phyloP scores from a whole-genome alignment of 1,140 invertebrate species.

The Drosophila kohkoa region DNA sequence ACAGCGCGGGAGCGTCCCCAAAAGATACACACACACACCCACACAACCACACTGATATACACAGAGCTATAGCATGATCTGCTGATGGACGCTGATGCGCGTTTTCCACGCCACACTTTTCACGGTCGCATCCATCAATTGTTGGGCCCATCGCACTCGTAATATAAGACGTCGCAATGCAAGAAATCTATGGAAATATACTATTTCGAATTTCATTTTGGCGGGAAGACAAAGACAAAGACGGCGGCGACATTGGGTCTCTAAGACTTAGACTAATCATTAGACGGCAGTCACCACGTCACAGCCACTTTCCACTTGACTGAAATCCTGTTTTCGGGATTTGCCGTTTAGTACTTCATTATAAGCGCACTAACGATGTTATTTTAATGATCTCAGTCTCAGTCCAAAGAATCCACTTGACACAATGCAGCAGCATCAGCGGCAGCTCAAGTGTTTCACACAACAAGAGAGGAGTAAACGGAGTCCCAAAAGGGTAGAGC shows the following conservation, averaged over 20 bases:
- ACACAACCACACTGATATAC: slow-evolving; percentile 17
- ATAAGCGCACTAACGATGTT: slow-evolving; percentile 80
- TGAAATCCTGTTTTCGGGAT: slow-evolving; percentile 46
- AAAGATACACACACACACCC: slow-evolving; percentile 41
- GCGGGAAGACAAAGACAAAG: slow-evolving; percentile 9
- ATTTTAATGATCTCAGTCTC: slow-evolving; percentile 81
- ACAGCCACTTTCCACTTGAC: slow-evolving; percentile 55
- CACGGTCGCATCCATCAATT: slow-evolving; percentile 78
- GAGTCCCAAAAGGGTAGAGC: slow-evolving; percentile 46
- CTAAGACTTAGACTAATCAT: slow-evolving; percentile 79
- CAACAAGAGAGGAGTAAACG: slow-evolving; percentile 24
- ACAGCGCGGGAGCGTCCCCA: slow-evolving; percentile 79
- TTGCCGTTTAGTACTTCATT: slow-evolving; percentile 81
- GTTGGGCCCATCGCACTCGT: slow-evolving; percentile 35
- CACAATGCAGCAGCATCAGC: slow-evolving; percentile 62
- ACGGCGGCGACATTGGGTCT: slow-evolving; percentile 65
- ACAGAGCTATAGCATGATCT: slow-evolving; percentile 47
- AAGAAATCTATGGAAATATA: slow-evolving; percentile 12
- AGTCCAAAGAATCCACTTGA: slow-evolving; percentile 76
- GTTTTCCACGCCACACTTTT: slow-evolving; percentile 81
- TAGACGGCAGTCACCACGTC: slow-evolving; percentile 44
- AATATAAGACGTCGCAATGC: slow-evolving; percentile 55
- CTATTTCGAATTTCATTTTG: slow-evolving; percentile 34
- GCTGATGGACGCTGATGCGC: slow-evolving; percentile 67
- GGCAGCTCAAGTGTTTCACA: slow-evolving; percentile 58